Percentiles rank a stretch among this genome's conserved stretches.
Evolutionary conservation across 1,140 invertebrate species (phyloP).

Genomic region (Epicauta chinensis): DNA sequence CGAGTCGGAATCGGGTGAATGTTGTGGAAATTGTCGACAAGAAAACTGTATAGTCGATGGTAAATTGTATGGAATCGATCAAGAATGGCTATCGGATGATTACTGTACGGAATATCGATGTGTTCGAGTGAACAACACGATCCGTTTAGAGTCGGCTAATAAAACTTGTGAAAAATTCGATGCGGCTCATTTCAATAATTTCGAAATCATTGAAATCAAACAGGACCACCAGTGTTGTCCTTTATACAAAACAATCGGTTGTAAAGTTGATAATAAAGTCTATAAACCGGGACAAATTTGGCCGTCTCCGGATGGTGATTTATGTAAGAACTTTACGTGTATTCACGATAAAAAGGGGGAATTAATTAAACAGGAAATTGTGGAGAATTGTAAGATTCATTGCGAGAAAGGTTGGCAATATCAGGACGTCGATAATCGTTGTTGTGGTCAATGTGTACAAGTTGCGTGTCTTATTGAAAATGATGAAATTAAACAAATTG

Average conservation of each 20-base stretch:
- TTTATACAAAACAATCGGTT: conserved; percentile 27
- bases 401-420: conserved; percentile 51
- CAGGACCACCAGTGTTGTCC: conserved; percentile 32
- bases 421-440: conserved; percentile 44
- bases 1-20: conserved; percentile 40
- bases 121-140: not conserved
- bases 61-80: conserved; percentile 43
- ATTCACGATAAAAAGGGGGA: conserved; percentile 44
- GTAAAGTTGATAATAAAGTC: conserved; percentile 27
- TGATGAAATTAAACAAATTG: conserved; percentile 48
- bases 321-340: conserved; percentile 57
- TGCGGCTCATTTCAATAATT: conserved; percentile 23
- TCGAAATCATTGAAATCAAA: conserved; percentile 23
- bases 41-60: conserved; percentile 49
- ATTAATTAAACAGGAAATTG: conserved; percentile 46
- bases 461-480: conserved; percentile 54
- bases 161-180: too few species aligned
- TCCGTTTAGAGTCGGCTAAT: too few species aligned
- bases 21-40: conserved; percentile 55
- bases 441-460: conserved; percentile 67
- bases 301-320: conserved; percentile 46
- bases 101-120: conserved; percentile 53
- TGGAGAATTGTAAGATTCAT: conserved; percentile 46
- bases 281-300: conserved; percentile 48
- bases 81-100: conserved; percentile 51